These are phyloP conservation scores for Turnix velox DNA, from an alignment of 2,113 vertebrate species.

Conservation along the genomic window DNA sequence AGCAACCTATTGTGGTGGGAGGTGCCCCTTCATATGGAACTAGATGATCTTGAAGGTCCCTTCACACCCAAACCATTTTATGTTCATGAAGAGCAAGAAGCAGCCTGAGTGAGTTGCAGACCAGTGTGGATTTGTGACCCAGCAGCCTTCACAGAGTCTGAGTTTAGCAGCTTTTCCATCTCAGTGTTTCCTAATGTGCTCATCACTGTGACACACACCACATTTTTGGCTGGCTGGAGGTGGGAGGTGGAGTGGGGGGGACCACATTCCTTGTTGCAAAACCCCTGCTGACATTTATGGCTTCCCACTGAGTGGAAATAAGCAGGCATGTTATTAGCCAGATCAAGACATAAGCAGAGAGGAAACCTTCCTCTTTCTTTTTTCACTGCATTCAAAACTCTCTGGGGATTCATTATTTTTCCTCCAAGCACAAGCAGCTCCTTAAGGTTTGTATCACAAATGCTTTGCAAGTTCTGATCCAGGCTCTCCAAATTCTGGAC, in stretches of 20 bases:
- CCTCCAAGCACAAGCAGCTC: neutral
- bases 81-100: neutral
- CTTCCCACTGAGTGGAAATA: constrained; percentile 1
- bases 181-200: neutral
- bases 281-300: neutral
- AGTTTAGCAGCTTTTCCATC: neutral
- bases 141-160: neutral
- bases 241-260: neutral
- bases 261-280: neutral
- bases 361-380: neutral
- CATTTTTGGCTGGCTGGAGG: neutral
- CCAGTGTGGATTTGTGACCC: neutral
- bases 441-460: neutral
- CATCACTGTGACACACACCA: neutral
- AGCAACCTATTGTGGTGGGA: no score
- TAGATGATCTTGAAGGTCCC: no score
- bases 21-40: no score
- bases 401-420: neutral
- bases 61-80: no score
- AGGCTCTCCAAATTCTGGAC: neutral
- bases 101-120: neutral
- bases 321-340: neutral
- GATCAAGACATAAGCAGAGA: neutral
- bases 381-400: neutral
- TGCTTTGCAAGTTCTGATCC: neutral